phyloP scores from a whole-genome alignment of 2,888 invertebrate genomes.

The Chaetogeoica ovagalla region DNA sequence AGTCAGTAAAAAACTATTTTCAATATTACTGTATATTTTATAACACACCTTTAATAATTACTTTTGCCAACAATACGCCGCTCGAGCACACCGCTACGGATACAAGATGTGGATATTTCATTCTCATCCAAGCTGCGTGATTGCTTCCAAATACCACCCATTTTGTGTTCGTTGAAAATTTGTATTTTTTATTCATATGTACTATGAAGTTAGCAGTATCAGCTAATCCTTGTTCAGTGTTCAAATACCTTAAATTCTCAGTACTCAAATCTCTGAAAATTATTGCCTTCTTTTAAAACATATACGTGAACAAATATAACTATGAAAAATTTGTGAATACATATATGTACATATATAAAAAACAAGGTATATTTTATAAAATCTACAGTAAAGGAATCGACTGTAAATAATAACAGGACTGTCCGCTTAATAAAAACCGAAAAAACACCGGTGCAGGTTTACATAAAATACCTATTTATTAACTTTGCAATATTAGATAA shows the following conservation, averaged over 20 bases:
- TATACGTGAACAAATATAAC: no score
- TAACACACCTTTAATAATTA: slow-evolving; percentile 75
- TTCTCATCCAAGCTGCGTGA: slow-evolving; percentile 90
- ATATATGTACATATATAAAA: no score
- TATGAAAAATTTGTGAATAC: no score
- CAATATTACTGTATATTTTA: neutral
- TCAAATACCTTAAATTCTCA: slow-evolving; percentile 78
- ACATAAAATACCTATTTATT: no score
- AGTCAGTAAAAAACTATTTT: neutral
- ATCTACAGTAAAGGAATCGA: no score
- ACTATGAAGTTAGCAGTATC: slow-evolving; percentile 84
- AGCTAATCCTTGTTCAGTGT: slow-evolving; percentile 78
- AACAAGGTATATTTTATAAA: no score
- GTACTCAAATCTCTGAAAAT: slow-evolving; percentile 75
- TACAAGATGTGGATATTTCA: slow-evolving; percentile 86
- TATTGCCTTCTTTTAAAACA: no score
- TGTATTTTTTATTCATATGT: slow-evolving; percentile 69
- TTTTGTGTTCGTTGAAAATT: slow-evolving; percentile 66
- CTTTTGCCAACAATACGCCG: slow-evolving; percentile 82
- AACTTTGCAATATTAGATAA: no score
- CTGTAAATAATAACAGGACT: no score
- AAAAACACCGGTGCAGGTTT: no score
- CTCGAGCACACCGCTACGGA: slow-evolving; percentile 85
- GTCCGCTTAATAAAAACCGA: no score
- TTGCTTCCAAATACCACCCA: slow-evolving; percentile 97